Evolutionary conservation across 2,113 vertebrate genomes (phyloP), one percentile per base, ranked within the genome.

Genomic region (Pangasianodon hypophthalmus): DNA sequence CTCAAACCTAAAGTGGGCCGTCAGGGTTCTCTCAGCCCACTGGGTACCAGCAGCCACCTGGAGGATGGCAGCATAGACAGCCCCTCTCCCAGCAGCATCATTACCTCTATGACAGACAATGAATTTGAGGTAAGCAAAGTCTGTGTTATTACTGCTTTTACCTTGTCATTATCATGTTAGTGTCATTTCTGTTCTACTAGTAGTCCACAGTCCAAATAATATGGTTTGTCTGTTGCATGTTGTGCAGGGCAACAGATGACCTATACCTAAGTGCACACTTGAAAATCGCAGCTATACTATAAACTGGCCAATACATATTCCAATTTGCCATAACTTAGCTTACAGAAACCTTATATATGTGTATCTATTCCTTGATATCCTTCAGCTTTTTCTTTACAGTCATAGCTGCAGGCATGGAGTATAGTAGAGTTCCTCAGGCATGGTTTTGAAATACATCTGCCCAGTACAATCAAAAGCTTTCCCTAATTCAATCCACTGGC

Each of bases 51-150:
- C 1, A 93, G 85, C 87, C 94, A 93, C 79, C 95, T 94, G 90
- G 96, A 96, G 85, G 95, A 96, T 90, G 92, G 92, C 48, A 81
- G 93, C 71, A 89, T 92, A 86, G 94, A 92, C 90, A 93, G 94
- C 79, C 95, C 94, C 1, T 94, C 93, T 56, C 94, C 93, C 86
- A 91, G 92, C 24, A 93, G 92, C 88, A 91, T 96, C 84, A 93
- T 32, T 91, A 92, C 16, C 91, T 95, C 91, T 95, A 93, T 8
- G 16, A 92, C 91, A 6, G 91, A 95, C 46, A 93, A 92, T 83
- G 95, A 96, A 90, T 93, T 95, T 50, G 94, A 97, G 96, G 97
- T 97, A 92, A 97, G 97, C 73, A 13, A 83, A 90, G 60, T 88
- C 90, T 58, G 91, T 93, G 11, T 67, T 84, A 84, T 48, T 81